A percentile compares a stretch with the other conserved stretches of the same genome.
phyloP scores from a whole-genome alignment of 2,113 vertebrate species.

The Pseudorectes ferrugineus region DNA sequence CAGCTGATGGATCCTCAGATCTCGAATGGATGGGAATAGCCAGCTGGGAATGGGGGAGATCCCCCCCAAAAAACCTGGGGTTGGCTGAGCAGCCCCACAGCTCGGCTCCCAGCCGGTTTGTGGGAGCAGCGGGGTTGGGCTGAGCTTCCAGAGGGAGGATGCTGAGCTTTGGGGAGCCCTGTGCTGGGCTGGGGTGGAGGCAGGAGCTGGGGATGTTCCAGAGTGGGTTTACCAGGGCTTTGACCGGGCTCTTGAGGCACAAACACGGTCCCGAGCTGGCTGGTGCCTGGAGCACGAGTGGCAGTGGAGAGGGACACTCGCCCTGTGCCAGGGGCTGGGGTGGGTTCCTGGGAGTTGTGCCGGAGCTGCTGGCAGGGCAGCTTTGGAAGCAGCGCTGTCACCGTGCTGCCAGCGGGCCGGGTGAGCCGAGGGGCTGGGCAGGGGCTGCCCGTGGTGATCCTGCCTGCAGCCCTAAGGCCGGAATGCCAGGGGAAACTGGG shows the following conservation, averaged over 20 bases:
- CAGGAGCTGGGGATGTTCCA: neutral
- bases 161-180: neutral
- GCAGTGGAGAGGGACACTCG: neutral
- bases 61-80: neutral
- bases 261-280: neutral
- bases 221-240: neutral
- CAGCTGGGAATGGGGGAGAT: fast-evolving
- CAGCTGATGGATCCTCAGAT: neutral
- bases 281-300: neutral
- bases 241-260: fast-evolving
- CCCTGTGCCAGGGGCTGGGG: neutral
- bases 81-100: neutral
- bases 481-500: neutral
- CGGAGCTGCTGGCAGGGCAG: neutral
- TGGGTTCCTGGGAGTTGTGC: neutral
- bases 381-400: neutral
- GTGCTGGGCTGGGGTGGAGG: neutral
- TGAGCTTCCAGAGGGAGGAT: neutral
- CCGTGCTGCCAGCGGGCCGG: fast-evolving
- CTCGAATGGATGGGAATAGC: neutral
- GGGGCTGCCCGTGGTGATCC: neutral
- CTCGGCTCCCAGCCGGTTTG: fast-evolving
- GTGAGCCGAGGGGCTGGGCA: neutral
- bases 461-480: neutral
- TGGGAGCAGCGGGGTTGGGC: fast-evolving